phyloP scores from a whole-genome alignment of 2,888 invertebrate genomes.

The Lithodes maja region DNA sequence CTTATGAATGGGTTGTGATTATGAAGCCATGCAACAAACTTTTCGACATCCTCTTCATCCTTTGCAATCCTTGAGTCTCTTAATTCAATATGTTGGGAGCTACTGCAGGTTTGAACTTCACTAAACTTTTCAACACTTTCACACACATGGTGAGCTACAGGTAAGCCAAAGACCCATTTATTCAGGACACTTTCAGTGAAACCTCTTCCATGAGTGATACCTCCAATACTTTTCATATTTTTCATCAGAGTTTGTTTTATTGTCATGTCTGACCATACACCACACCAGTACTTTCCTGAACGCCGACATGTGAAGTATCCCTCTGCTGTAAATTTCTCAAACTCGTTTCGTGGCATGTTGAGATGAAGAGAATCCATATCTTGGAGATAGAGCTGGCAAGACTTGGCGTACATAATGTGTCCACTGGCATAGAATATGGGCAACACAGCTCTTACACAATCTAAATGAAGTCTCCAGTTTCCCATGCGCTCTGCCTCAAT shows the following conservation, averaged over 20 bases:
- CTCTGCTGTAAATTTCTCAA: constrained; percentile 27
- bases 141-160: constrained; percentile 22
- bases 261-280: no score
- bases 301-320: constrained; percentile 18
- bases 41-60: constrained; percentile 24
- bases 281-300: constrained; percentile 15
- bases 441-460: constrained; percentile 72
- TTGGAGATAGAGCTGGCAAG: constrained; percentile 74
- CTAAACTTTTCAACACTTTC: constrained; percentile 18
- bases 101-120: neutral
- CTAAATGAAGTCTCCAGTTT: constrained; percentile 73
- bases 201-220: neutral
- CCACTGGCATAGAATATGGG: constrained; percentile 74
- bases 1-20: constrained; percentile 22
- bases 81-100: neutral
- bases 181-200: constrained; percentile 40
- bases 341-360: constrained; percentile 53
- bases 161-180: constrained; percentile 32
- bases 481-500: constrained; percentile 68
- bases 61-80: constrained; percentile 13
- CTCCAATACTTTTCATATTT: no score
- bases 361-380: constrained; percentile 73
- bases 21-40: constrained; percentile 29
- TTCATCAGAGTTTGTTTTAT: constrained; percentile 27
- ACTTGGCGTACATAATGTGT: constrained; percentile 74